Evolutionary conservation across 2,888 invertebrate genomes (phyloP).

Genomic region (Selenia dentaria): DNA sequence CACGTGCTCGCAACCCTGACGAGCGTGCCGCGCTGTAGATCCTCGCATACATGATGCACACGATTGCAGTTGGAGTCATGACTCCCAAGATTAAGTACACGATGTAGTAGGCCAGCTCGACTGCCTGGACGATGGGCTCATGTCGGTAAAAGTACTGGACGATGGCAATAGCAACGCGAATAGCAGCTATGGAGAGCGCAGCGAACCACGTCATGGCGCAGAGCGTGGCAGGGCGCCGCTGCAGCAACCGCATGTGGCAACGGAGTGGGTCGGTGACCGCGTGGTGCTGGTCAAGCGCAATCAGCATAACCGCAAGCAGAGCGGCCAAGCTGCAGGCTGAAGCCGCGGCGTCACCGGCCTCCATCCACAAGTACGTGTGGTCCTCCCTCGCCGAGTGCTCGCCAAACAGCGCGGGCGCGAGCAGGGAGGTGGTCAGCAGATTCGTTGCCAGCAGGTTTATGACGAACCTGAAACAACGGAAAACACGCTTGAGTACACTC

Average conservation of each 20-base stretch:
- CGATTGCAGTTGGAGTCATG: constrained; percentile 81
- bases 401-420: constrained; percentile 77
- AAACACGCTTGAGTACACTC: constrained; percentile 32
- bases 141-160: constrained; percentile 60
- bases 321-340: constrained; percentile 68
- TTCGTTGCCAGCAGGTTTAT: constrained; percentile 83
- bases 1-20: constrained; percentile 83
- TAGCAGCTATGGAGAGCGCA: constrained; percentile 63
- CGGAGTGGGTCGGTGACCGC: constrained; percentile 81
- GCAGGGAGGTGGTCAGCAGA: constrained; percentile 75
- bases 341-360: constrained; percentile 80
- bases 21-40: constrained; percentile 91
- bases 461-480: constrained; percentile 86
- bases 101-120: constrained; percentile 66
- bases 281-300: constrained; percentile 82
- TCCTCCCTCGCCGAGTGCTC: constrained; percentile 86
- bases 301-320: constrained; percentile 69
- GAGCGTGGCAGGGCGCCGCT: constrained; percentile 72
- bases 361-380: constrained; percentile 83
- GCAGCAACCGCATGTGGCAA: constrained; percentile 76
- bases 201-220: constrained; percentile 83
- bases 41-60: constrained; percentile 89
- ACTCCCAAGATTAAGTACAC: constrained; percentile 69
- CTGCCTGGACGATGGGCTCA: constrained; percentile 56
- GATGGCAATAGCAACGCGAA: constrained; percentile 63